phyloP scores from a whole-genome alignment of 23 tunicate species.

The Aplidium turbinatum region DNA sequence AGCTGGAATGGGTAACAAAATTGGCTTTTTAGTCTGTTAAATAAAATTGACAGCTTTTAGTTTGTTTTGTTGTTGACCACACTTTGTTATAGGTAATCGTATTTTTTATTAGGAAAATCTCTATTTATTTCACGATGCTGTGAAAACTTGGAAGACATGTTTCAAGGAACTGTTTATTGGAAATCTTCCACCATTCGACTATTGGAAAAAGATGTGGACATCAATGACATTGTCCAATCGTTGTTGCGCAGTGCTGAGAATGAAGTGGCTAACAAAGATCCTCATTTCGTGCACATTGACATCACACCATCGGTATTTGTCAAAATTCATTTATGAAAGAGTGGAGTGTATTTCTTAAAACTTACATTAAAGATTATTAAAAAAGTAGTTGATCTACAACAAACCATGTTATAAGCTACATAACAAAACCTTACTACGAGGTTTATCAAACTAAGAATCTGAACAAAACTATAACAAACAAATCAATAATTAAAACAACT shows the following conservation, averaged over 20 bases:
- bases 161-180: constrained; percentile 16
- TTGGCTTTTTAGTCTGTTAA: too few species aligned
- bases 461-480: too few species aligned
- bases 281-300: constrained; percentile 40
- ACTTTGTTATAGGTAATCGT: background rate
- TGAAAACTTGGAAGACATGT: constrained; percentile 24
- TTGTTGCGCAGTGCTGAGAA: constrained; percentile 1
- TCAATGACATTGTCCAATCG: constrained; percentile 35
- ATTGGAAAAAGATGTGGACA: constrained; percentile 47
- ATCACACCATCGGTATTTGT: constrained; percentile 60
- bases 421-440: too few species aligned
- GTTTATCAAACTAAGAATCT: too few species aligned
- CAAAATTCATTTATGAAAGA: background rate
- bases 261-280: constrained; percentile 5
- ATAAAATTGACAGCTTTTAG: background rate
- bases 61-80: background rate
- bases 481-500: too few species aligned
- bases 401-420: too few species aligned
- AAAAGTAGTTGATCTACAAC: too few species aligned
- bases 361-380: too few species aligned
- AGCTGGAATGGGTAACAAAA: constrained; percentile 60
- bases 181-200: constrained; percentile 38
- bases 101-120: constrained; percentile 54
- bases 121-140: constrained; percentile 31
- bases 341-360: background rate